These are phyloP conservation scores for Brachyalestes nurse DNA, from an alignment of 2,797 vertebrate genomes.

Conservation along the genomic window DNA sequence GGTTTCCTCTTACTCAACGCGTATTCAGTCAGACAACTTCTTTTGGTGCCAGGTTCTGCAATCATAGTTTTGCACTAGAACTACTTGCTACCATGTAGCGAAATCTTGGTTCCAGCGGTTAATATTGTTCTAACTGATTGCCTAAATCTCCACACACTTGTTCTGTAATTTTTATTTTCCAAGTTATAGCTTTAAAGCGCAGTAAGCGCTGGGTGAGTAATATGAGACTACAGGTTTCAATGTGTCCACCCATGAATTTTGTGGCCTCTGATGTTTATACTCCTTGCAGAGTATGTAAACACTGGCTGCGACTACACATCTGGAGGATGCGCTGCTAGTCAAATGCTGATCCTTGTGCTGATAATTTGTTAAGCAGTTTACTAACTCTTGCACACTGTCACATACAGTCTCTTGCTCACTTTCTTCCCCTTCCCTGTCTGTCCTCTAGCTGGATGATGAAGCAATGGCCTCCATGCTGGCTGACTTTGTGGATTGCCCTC, in stretches of 20 bases:
- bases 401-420: neutral
- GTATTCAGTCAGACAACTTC: no score
- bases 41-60: no score
- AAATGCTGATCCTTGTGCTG: constrained; percentile 3
- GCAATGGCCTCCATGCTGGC: constrained; percentile 89
- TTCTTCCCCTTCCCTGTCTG: constrained; percentile 17
- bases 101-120: no score
- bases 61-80: no score
- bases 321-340: neutral
- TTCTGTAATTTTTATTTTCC: no score
- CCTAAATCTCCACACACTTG: no score
- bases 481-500: constrained; percentile 89
- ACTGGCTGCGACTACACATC: neutral
- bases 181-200: neutral
- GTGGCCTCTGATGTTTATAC: neutral
- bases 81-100: no score
- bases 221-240: neutral
- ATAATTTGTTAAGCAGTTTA: constrained; percentile 11
- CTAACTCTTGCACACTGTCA: neutral
- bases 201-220: neutral
- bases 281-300: constrained; percentile 11
- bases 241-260: neutral
- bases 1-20: no score
- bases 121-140: no score
- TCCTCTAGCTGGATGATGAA: constrained; percentile 76